These are phyloP conservation scores for Gryllus bimaculatus DNA, from an alignment of 1,140 invertebrate genomes.

Conservation along the genomic window DNA sequence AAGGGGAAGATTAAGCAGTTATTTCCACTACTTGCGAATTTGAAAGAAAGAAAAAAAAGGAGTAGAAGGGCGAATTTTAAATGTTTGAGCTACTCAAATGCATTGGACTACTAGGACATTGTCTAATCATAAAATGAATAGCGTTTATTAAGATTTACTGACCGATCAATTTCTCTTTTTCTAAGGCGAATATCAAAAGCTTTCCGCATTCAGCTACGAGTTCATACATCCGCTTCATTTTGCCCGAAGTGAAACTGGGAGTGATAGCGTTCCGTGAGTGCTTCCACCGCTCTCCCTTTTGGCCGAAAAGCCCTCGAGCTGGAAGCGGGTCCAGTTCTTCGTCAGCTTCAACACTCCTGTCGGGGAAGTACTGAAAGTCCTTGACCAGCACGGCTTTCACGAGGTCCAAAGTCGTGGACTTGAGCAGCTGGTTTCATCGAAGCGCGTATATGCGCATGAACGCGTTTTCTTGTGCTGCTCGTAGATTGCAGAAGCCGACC, in stretches of 20 bases:
- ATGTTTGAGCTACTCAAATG: no score
- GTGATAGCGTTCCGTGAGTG: constrained; percentile 39
- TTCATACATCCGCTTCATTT: constrained; percentile 28
- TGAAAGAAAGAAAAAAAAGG: no score
- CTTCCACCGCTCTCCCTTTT: constrained; percentile 43
- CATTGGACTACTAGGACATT: no score
- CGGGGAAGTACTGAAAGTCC: constrained; percentile 18
- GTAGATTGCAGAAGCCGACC: not conserved
- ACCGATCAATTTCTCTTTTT: not conserved
- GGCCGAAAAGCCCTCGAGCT: constrained; percentile 35
- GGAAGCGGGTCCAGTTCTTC: constrained; percentile 14
- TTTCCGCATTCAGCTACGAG: constrained; percentile 24
- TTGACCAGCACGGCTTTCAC: constrained; percentile 8
- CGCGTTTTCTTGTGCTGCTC: not conserved
- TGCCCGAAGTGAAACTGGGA: constrained; percentile 27
- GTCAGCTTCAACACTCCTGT: constrained; percentile 9
- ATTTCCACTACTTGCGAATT: no score
- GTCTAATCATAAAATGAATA: no score
- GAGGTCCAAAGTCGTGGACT: not conserved
- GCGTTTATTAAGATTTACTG: no score
- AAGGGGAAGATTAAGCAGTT: no score
- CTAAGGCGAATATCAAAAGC: not conserved
- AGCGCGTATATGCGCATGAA: not conserved
- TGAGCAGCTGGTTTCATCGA: not conserved
- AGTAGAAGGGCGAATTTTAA: no score